Percentiles rank a stretch among this genome's conserved stretches.
Evolutionary conservation across 1,140 invertebrate genomes (phyloP).

Genomic region (Philaenus spumarius): DNA sequence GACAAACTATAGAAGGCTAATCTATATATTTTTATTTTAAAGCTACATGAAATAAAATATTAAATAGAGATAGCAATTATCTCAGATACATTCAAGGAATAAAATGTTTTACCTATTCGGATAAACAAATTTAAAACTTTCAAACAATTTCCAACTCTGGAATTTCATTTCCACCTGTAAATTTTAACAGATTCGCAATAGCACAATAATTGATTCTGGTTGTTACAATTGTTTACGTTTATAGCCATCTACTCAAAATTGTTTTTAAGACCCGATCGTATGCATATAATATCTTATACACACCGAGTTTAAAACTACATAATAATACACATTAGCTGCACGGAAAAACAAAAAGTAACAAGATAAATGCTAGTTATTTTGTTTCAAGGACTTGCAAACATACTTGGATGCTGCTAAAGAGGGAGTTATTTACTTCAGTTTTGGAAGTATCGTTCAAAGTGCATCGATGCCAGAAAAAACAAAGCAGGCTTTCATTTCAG

Average conservation of each 20-base stretch:
- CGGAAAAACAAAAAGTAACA: neutral
- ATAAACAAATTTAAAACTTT: no score
- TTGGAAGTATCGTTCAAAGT: conserved; percentile 54
- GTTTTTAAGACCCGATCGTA: neutral
- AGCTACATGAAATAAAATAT: no score
- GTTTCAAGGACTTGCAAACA: conserved; percentile 43
- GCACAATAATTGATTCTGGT: neutral
- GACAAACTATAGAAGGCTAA: no score
- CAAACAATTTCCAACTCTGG: no score
- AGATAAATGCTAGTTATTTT: neutral
- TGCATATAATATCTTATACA: no score
- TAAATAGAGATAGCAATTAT: no score
- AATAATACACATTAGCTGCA: no score
- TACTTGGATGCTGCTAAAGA: conserved; percentile 48
- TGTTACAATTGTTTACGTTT: neutral
- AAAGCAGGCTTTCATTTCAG: conserved; percentile 29
- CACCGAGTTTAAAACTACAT: no score
- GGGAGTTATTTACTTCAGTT: conserved; percentile 51
- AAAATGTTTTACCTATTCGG: no score
- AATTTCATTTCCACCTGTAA: neutral
- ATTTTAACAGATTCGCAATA: neutral
- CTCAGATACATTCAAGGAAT: no score
- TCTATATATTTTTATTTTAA: no score
- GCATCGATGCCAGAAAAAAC: conserved; percentile 50
- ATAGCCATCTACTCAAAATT: neutral